A percentile compares a stretch with the other conserved stretches of the same genome.
Evolutionary conservation across 2,888 invertebrate genomes (phyloP).

Genomic region (Apamea epomidion): DNA sequence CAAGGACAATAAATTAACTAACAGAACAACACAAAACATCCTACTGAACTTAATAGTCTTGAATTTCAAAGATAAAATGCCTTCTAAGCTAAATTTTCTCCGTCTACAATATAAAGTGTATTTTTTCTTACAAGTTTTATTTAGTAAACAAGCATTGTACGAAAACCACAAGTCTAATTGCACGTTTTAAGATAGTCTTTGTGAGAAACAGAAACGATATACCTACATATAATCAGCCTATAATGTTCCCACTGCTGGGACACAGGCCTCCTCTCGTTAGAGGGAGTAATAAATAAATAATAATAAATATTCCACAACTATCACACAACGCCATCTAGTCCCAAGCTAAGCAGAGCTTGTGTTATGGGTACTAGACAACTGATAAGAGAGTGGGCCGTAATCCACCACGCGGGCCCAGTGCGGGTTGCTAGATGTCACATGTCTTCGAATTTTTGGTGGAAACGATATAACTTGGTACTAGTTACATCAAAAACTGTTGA

Average conservation of each 20-base stretch:
- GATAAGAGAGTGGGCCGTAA: too few species aligned
- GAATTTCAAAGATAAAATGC: constrained; percentile 22
- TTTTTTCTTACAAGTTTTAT: not conserved
- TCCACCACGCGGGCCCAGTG: too few species aligned
- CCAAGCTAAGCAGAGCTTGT: too few species aligned
- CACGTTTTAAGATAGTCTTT: not conserved
- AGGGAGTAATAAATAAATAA: too few species aligned
- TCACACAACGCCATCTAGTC: too few species aligned
- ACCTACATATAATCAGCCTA: too few species aligned
- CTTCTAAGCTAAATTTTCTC: not conserved
- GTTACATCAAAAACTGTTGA: not conserved
- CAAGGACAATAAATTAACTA: constrained; percentile 51
- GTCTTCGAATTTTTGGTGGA: too few species aligned
- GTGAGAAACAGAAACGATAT: not conserved
- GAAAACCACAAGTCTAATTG: too few species aligned
- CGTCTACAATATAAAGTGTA: not conserved
- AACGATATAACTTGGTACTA: not conserved
- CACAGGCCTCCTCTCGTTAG: too few species aligned
- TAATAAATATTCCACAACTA: too few species aligned
- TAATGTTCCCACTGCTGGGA: not conserved
- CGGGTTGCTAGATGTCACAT: too few species aligned
- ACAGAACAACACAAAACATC: not conserved
- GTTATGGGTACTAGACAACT: too few species aligned
- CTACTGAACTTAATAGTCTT: constrained; percentile 8
- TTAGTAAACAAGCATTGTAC: not conserved